A percentile compares a stretch with the other conserved stretches of the same genome.
Evolutionary conservation across 1,140 invertebrate species (phyloP).

Genomic region (Diploscapter pachys): DNA sequence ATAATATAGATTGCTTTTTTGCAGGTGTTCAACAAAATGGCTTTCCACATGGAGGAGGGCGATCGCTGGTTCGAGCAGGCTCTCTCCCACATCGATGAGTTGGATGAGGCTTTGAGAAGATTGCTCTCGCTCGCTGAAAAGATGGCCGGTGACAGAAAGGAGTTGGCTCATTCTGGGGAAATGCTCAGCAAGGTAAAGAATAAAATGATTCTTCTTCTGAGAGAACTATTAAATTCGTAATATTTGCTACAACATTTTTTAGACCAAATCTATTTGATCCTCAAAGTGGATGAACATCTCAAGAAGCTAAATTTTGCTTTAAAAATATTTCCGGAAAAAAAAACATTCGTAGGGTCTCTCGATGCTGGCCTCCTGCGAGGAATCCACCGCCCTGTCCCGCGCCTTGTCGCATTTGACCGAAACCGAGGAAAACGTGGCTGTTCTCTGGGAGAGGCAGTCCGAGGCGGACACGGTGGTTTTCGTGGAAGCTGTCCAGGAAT

Average conservation of each 20-base stretch:
- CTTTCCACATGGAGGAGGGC: slow-evolving; percentile 97
- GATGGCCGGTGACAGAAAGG: slow-evolving; percentile 79
- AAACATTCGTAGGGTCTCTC: slow-evolving; percentile 64
- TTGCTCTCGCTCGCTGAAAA: slow-evolving; percentile 82
- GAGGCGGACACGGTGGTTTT: slow-evolving; percentile 81
- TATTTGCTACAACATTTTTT: not conserved
- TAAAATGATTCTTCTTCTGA: slow-evolving; percentile 36
- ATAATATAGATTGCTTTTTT: slow-evolving; percentile 63
- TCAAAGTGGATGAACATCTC: not conserved
- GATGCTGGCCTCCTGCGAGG: slow-evolving; percentile 87
- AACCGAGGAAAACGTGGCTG: slow-evolving; percentile 83
- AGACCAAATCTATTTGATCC: not conserved
- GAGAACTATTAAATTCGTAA: not conserved
- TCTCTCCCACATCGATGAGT: slow-evolving; percentile 80
- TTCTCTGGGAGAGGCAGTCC: slow-evolving; percentile 81
- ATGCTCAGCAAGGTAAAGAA: slow-evolving; percentile 73
- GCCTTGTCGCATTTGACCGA: slow-evolving; percentile 83
- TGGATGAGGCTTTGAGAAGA: slow-evolving; percentile 83
- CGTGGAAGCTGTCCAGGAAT: slow-evolving; percentile 67
- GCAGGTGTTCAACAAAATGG: slow-evolving; percentile 85
- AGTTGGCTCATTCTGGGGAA: slow-evolving; percentile 76
- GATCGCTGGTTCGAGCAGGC: slow-evolving; percentile 99
- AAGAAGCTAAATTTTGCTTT: not conserved
- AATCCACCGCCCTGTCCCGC: slow-evolving; percentile 84
- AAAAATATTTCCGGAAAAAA: not conserved